Evolutionary conservation across 2,888 invertebrate genomes (phyloP), one percentile per base, ranked within the genome.

Genomic region (Chironomus tentans): DNA sequence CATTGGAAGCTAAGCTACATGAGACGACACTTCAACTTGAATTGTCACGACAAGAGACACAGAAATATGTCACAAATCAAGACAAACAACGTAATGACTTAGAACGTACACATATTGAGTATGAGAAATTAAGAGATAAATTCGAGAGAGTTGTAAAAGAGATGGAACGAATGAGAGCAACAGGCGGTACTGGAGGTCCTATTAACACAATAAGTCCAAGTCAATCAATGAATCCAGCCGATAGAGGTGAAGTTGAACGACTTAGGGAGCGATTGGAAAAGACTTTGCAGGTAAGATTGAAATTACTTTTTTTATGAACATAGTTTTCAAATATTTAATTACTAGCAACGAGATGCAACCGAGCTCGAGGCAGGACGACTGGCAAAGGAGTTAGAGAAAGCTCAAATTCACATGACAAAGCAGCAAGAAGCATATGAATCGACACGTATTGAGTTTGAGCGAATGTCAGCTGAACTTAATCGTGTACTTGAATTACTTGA

Each of bases 251-350:
- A 85, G 89, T 93, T 76, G 94, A 95, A 82, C 88, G 94, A 79
- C 85, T 94, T 76, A 89, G 93, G 79, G 94, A 95, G 79, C 93
- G 94, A 82, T 86, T 94, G 76, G 95, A 95, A 81, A 93, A 94
- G 83, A 92, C 93, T 13, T 89, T 93, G 78, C 90, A 91, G 81
- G 90, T 91, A 0, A 72, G 71, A 70, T 68, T 15, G 3, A 65
- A 24, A 21, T 24, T 70, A 69, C 46, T 73, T 38, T 71, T 22
- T 12, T 21, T 5, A 21, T 7, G 21, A 47, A 3, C 7, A 5
- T 3, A 15, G 13, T 48, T 22, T 48, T 1, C 10, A 4, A 13
- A 3, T 50, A 73, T 21, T 69, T 76, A 77, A 76, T 77, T 77
- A 28, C n/a, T 69, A 84, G 80, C 83, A 83, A 77, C 87, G 93